phyloP scores from a whole-genome alignment of 2,888 invertebrate species.

The Adineta ricciae region DNA sequence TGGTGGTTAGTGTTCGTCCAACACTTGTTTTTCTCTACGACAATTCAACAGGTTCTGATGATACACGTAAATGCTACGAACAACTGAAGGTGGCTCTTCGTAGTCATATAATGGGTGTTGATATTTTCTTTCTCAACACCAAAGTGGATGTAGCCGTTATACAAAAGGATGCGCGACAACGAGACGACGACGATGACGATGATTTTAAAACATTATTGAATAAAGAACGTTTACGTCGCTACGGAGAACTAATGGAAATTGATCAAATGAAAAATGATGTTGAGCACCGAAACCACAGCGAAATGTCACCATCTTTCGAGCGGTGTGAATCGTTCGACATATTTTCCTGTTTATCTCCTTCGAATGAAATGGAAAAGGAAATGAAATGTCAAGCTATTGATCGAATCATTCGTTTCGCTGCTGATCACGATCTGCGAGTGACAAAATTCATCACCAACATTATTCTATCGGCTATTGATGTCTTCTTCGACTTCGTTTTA shows the following conservation, averaged over 20 bases:
- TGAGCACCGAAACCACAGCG: background rate
- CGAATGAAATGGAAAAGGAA: background rate
- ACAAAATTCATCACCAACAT: background rate
- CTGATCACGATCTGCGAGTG: background rate
- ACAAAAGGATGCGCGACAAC: background rate
- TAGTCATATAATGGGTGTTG: background rate
- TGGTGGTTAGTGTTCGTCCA: background rate
- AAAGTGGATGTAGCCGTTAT: background rate
- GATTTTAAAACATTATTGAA: background rate
- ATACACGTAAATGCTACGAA: background rate
- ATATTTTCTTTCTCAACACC: slow-evolving; percentile 9
- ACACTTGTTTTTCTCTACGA: slow-evolving; percentile 2
- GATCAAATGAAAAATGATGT: background rate
- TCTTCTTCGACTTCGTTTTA: background rate
- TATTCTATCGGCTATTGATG: background rate
- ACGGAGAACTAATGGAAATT: background rate
- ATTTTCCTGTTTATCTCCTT: background rate
- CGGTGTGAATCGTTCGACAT: background rate
- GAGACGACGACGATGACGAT: background rate
- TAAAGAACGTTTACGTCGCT: background rate
- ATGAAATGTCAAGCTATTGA: background rate
- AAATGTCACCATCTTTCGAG: background rate
- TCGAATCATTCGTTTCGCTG: background rate
- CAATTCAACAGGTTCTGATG: background rate
- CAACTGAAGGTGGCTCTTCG: background rate